Conservation (phyloP, 1,140 invertebrate species). For the Pachyrhynchus sulphureomaculatus region DNA sequence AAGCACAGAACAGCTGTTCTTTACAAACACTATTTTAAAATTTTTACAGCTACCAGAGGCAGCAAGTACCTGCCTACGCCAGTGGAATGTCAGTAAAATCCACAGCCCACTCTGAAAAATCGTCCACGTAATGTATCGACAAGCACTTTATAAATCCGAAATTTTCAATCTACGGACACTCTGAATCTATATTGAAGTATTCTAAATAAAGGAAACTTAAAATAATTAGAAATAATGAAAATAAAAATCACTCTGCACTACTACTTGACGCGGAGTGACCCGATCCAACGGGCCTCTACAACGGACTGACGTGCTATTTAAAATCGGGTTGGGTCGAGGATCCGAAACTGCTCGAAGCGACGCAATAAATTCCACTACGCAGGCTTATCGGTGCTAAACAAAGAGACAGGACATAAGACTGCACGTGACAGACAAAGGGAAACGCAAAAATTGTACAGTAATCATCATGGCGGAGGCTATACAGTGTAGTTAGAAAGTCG, state of each 20-base stretch:
- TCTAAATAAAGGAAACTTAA: neutral
- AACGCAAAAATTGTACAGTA: conserved; percentile 20
- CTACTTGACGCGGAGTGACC: neutral
- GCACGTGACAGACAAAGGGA: conserved; percentile 21
- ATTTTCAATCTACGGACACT: neutral
- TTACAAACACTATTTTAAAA: neutral
- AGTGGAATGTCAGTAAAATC: conserved; percentile 25
- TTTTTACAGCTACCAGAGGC: neutral
- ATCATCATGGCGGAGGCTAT: conserved; percentile 21
- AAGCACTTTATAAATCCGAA: neutral
- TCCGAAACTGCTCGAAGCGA: conserved; percentile 21
- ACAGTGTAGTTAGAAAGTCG: conserved; percentile 24
- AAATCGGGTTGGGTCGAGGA: conserved; percentile 28
- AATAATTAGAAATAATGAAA: conserved; percentile 1
- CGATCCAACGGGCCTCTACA: neutral
- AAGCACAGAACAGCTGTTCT: neutral
- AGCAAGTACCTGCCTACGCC: conserved; percentile 28
- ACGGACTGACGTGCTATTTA: conserved; percentile 21
- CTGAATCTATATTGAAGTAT: neutral
- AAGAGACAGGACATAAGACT: conserved; percentile 2
- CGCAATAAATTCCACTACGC: neutral
- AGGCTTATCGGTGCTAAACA: neutral
- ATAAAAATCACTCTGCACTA: neutral
- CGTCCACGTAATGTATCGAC: conserved; percentile 1
- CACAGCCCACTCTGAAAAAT: conserved; percentile 27